Conservation (phyloP, 2,113 vertebrate genomes). For the Xiphorhynchus elegans region DNA sequence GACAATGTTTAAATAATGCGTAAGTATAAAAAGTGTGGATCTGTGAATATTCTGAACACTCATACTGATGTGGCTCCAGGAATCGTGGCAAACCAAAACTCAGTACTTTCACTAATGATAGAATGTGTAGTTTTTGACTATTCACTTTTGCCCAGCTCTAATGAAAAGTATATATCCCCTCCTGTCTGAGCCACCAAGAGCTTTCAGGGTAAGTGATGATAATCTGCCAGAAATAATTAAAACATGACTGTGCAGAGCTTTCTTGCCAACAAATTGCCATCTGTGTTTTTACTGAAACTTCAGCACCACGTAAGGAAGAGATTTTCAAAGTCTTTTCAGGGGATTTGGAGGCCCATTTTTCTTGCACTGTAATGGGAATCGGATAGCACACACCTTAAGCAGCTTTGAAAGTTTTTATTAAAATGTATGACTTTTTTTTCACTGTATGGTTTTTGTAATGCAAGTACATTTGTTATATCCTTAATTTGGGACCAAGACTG, state of each 20-base stretch:
- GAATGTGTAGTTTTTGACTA: background rate
- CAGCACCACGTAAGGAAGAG: background rate
- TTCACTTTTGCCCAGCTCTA: slow-evolving; percentile 4
- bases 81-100: background rate
- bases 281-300: background rate
- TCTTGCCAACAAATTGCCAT: background rate
- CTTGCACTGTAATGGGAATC: background rate
- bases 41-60: background rate
- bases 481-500: background rate
- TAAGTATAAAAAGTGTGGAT: background rate
- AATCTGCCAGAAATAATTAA: slow-evolving; percentile 26
- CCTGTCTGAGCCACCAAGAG: background rate
- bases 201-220: background rate
- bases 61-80: background rate
- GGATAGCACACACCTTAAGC: background rate
- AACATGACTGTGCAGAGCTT: background rate
- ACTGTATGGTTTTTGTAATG: background rate
- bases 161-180: slow-evolving; percentile 16
- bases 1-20: background rate
- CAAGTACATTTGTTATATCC: background rate
- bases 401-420: background rate
- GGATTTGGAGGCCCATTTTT: background rate
- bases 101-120: background rate
- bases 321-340: background rate
- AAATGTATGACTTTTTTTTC: background rate